Evolutionary conservation across 2,888 invertebrate genomes (phyloP), one percentile per base, ranked within the genome.

Genomic region (Drosophila rellima): DNA sequence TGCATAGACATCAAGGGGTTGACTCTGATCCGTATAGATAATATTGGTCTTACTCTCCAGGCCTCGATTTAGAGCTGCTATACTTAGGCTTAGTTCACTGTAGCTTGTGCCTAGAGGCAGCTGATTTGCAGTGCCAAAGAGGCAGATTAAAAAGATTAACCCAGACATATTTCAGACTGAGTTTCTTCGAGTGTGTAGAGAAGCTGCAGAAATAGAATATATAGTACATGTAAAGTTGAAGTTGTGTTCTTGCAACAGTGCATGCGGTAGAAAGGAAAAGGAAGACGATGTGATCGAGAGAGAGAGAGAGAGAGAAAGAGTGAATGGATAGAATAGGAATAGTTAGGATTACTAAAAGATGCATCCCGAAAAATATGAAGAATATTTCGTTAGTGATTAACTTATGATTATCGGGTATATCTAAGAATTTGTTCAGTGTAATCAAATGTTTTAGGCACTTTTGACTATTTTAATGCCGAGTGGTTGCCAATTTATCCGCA

Each of bases 41-140:
- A 80, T 40, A 17, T 73, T 83, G 10, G 67, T 80, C 17, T 18
- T 47, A 18, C 63, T 66, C 0, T 15, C 11, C 6, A 83, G 56
- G 0, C 78, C 72, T 0, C 6, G 23, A 54, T 56, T 79, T 0
- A 80, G 72, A 0, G 42, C 31, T 1, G 11, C 7, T 42, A 80
- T 67, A 23, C 45, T 64, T 6, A 48, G 6, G 13, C 40, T 17
- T 11, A 80, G 61, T 13, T 63, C 44, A 26, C 20, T 13, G 15
- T 48, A 33, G 47, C 55, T 56, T 8, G 39, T 10, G 4, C 39
- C 48, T 11, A 61, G 17, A 10, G 33, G 17, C 23, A 23, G 11
- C 23, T 23, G 7, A 5, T 26, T n/a, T 29, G 17, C 10, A 35
- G 26, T 13, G 5, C 15, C 35, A 11, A 59, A 1, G 1, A 75